A percentile compares a stretch with the other conserved stretches of the same genome.
Conservation (phyloP, 1,140 invertebrate genomes). For the Drosophila micromelanica region DNA sequence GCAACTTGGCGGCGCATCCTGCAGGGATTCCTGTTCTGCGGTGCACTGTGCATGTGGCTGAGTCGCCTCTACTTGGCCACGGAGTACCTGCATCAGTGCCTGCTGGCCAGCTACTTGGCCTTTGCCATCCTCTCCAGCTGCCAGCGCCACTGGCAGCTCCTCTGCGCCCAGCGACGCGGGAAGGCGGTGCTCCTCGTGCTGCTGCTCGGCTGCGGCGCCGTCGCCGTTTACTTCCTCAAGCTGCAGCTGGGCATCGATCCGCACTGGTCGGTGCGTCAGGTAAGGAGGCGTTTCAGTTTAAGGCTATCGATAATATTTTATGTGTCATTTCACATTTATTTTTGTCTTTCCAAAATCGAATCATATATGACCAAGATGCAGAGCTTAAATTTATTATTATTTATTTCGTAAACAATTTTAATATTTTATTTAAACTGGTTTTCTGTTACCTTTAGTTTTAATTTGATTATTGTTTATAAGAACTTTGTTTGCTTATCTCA, state of each 20-base stretch:
- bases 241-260: slow-evolving; percentile 59
- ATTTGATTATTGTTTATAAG: no score
- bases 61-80: slow-evolving; percentile 72
- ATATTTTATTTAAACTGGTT: no score
- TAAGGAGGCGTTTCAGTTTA: slow-evolving; percentile 10
- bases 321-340: no score
- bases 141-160: slow-evolving; percentile 20
- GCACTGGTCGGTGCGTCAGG: slow-evolving; percentile 78
- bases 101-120: slow-evolving; percentile 54
- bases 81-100: slow-evolving; percentile 77
- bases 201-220: slow-evolving; percentile 34
- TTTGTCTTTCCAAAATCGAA: no score
- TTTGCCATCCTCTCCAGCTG: slow-evolving; percentile 32
- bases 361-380: no score
- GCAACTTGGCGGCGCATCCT: not conserved
- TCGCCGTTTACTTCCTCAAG: slow-evolving; percentile 64
- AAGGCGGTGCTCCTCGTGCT: slow-evolving; percentile 27
- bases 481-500: no score
- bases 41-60: slow-evolving; percentile 53
- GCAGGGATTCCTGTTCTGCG: slow-evolving; percentile 2
- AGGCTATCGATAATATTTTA: no score
- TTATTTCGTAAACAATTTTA: no score
- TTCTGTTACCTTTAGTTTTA: no score
- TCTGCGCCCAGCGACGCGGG: slow-evolving; percentile 21
- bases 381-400: no score